Base-by-base conservation (phyloP, 2,797 vertebrate genomes). In the Chelmon rostratus region DNA sequence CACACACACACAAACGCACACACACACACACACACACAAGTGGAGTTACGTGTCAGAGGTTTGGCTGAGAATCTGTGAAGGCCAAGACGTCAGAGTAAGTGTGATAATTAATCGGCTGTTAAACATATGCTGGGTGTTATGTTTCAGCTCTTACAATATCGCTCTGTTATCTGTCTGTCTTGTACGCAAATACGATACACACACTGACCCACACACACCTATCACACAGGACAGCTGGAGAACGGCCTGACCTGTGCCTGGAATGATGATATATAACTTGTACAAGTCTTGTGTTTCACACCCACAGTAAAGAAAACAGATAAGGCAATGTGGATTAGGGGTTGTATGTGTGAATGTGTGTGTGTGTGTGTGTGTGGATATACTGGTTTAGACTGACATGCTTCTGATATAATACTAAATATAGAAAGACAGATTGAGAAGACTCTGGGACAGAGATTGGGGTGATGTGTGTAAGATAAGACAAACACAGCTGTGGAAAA, bases 81-180 rank as follows among this genome's bases (percentile, higher is more conserved):
- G 33, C 11, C 19, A 37, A 85, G 80, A 92, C 54, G 78, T 88
- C 78, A 70, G 67, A 72, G 56, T 25, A n/a, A 54, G 38, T 59
- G 70, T 56, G 47, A 86, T 58, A 52, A 66, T 84, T 78, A 89
- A 64, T 86, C 76, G 73, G 18, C 52, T 67, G 67, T 72, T 57
- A 21, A 86, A 78, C 84, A 78, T 84, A 88, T 82, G 85, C 67
- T 53, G 7, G n/a, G 49, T 76, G 73, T 77, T 71, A 12, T 19
- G n/a, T 76, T 78, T 78, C 5, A 2, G 37, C 62, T 49, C 77
- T 79, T 63, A 47, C 38, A 6, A n/a, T 52, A 35, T 68, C 49
- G 81, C 57, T 28, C 44, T 64, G 23, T 52, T 50, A 25, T 76
- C 61, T 58, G 64, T 78, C 35, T 7, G 31, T 62, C 38, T 58